Conservation (phyloP, 2,113 vertebrate species). For the Epinephelus cyanopodus region DNA sequence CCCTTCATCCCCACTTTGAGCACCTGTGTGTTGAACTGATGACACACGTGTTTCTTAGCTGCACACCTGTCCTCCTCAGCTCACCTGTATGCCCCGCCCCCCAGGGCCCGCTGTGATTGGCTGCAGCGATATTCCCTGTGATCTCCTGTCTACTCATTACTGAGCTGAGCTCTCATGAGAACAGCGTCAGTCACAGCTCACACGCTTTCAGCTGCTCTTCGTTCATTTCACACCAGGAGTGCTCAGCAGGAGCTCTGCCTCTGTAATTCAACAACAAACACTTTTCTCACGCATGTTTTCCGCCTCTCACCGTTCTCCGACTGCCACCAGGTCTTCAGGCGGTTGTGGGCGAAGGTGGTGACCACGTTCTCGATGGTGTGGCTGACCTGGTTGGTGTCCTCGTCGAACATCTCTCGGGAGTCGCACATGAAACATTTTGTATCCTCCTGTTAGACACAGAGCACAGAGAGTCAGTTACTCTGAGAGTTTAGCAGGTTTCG, state of each 20-base stretch:
- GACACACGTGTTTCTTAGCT: conserved; percentile 60
- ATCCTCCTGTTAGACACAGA: conserved; percentile 85
- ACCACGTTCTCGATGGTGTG: conserved; percentile 96
- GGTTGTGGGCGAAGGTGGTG: conserved; percentile 93
- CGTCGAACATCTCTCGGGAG: conserved; percentile 87
- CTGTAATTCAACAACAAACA: conserved; percentile 7
- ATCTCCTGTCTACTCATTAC: conserved; percentile 75
- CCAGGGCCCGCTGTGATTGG: conserved; percentile 37
- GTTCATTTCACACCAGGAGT: neutral
- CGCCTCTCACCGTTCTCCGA: conserved; percentile 91
- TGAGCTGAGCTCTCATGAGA: conserved; percentile 64
- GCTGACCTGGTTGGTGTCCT: conserved; percentile 85
- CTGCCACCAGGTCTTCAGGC: conserved; percentile 98
- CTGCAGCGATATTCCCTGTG: conserved; percentile 53
- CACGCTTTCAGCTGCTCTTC: conserved; percentile 10
- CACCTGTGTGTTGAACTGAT: conserved; percentile 19
- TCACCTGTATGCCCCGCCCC: conserved; percentile 60
- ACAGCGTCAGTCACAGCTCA: conserved; percentile 5
- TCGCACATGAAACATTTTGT: conserved; percentile 93
- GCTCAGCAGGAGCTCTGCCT: neutral
- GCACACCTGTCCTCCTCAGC: conserved; percentile 70
- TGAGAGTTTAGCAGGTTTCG: neutral
- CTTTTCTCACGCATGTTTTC: neutral
- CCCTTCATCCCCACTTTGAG: conserved; percentile 31
- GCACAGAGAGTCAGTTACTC: conserved; percentile 8